These are phyloP conservation scores for Achroia grisella DNA, from an alignment of 1,140 invertebrate genomes.

Conservation along the genomic window DNA sequence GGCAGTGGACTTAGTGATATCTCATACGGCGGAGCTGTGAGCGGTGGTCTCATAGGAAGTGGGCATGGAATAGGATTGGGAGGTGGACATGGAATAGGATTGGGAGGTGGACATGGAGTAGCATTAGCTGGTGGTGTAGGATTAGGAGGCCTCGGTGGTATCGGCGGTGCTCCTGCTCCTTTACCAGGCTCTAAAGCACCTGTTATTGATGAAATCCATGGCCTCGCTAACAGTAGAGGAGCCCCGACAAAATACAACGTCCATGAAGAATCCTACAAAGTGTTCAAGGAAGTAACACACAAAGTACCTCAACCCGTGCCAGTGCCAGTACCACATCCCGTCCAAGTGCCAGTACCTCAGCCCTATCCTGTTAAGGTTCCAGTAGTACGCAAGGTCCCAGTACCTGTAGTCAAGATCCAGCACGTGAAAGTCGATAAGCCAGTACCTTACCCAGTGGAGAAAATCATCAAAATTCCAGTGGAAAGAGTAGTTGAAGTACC, in stretches of 20 bases:
- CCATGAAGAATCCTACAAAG: constrained; percentile 52
- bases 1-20: constrained; percentile 9
- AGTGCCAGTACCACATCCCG: constrained; percentile 51
- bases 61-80: not conserved
- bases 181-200: constrained; percentile 48
- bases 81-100: constrained; percentile 5
- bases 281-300: constrained; percentile 51
- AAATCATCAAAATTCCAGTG: constrained; percentile 56
- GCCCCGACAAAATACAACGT: constrained; percentile 52
- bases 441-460: constrained; percentile 64
- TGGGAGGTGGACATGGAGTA: not conserved
- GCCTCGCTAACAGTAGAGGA: constrained; percentile 51
- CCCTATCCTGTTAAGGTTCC: constrained; percentile 68
- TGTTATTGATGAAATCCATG: constrained; percentile 56
- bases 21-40: constrained; percentile 5
- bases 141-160: not conserved
- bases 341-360: constrained; percentile 59
- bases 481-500: constrained; percentile 58
- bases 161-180: constrained; percentile 22
- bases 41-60: constrained; percentile 1
- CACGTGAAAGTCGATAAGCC: constrained; percentile 63
- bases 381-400: constrained; percentile 50
- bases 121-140: not conserved
- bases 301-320: constrained; percentile 56
- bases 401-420: constrained; percentile 62